Conservation (phyloP, 2,888 invertebrate species). For the Phengaris alcon region DNA sequence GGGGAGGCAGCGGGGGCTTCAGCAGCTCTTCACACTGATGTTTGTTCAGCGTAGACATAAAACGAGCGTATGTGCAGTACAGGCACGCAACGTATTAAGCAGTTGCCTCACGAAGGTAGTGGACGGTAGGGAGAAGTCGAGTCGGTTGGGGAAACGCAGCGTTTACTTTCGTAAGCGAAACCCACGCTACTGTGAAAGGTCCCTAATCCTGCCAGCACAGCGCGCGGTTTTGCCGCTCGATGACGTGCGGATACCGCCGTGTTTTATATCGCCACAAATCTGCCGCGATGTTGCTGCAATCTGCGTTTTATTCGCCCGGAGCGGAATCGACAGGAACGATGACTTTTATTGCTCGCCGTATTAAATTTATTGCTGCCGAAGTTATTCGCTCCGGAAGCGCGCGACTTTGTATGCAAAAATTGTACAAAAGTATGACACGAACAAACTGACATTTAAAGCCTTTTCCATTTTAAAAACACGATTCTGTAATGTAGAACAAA, state of each 20-base stretch:
- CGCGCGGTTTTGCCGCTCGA: background rate
- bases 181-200: background rate
- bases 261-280: constrained; percentile 13
- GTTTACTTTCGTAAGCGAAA: no score
- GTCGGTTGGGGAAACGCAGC: no score
- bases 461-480: background rate
- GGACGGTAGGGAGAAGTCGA: no score
- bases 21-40: background rate
- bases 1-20: background rate
- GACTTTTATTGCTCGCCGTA: constrained; percentile 13
- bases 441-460: constrained; percentile 6
- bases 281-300: constrained; percentile 5
- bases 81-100: no score
- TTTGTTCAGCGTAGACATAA: background rate
- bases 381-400: constrained; percentile 2
- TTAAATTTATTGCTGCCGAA: constrained; percentile 13
- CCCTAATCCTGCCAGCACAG: background rate
- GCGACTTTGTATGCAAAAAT: constrained; percentile 14
- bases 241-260: background rate
- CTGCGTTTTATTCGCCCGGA: background rate
- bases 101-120: no score
- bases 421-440: constrained; percentile 12
- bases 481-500: background rate
- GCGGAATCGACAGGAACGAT: constrained; percentile 11
- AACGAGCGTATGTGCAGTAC: no score